Base-by-base conservation (phyloP, 2,113 vertebrate species). In the Istiophorus platypterus region DNA sequence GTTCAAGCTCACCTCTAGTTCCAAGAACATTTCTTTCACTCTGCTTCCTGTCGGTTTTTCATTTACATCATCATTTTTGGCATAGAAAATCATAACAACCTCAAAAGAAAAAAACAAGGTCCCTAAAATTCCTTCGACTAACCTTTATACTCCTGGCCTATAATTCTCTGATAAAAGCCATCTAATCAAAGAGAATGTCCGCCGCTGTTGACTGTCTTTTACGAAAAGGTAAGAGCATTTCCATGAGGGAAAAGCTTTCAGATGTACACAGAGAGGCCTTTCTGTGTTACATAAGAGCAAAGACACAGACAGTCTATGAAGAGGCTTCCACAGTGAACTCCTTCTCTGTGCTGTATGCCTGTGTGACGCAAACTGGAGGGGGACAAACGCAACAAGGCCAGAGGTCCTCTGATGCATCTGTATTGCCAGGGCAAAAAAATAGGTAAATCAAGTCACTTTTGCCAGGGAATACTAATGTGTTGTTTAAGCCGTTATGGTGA, bases 201-300 rank as follows among this genome's bases (percentile, higher is more conserved):
- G 56, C 45, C 13, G 24, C 47, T 77, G 73, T 63, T 49, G 17
- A 65, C 64, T 59, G 45, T 27, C n/a, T 9, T 17, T 5, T 45
- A 31, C 51, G 31, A 74, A 66, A 71, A 78, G 70, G 58, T 41
- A 45, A 52, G 49, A 52, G 68, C 17, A 34, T 37, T 72, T 54
- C 64, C n/a, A 76, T 57, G 20, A 42, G 59, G 70, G 70, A 70
- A 80, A 54, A 69, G 61, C 41, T 14, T 22, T 24, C 14, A 47
- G 64, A 65, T 29, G 10, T 15, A 47, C 17, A 59, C 15, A 47
- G 29, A 81, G 27, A 81, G 8, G 67, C 41, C 52, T 10, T 17
- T 34, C 37, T 13, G 42, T 17, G 47, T 84, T 89, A 81, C 65
- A 79, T 79, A 84, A 81, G 45, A 52, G 29, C 0, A 1, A 34